Conservation (phyloP, 2,888 invertebrate genomes). For the Brachyptera risi region DNA sequence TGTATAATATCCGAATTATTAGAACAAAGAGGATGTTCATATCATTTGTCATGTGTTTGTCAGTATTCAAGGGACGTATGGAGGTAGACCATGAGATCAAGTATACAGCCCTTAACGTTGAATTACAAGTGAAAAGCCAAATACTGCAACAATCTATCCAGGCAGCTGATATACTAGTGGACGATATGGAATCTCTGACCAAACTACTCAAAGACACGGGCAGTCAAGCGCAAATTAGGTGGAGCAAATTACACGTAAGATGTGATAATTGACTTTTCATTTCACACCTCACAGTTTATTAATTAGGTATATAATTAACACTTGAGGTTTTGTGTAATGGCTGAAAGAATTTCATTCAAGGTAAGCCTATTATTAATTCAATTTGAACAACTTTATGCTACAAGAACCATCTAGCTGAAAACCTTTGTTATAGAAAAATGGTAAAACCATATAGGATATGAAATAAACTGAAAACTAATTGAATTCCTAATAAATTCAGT, state of each 20-base stretch:
- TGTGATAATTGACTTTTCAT: not conserved
- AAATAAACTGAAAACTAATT: too few relatives aligned
- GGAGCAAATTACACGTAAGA: not conserved
- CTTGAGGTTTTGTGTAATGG: not conserved
- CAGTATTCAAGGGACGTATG: not conserved
- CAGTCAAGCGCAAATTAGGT: not conserved
- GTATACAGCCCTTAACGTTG: not conserved
- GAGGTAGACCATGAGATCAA: conserved; percentile 4
- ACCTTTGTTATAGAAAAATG: too few relatives aligned
- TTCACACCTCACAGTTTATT: not conserved
- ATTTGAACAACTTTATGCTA: not conserved
- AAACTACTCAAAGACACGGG: not conserved
- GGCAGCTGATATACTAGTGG: conserved; percentile 2
- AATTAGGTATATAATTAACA: not conserved
- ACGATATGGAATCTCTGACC: not conserved
- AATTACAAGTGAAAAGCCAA: not conserved
- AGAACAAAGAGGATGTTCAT: too few relatives aligned
- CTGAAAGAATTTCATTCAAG: not conserved
- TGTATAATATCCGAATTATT: too few relatives aligned
- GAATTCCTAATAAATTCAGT: too few relatives aligned
- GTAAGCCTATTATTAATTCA: not conserved
- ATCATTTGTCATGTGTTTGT: too few relatives aligned
- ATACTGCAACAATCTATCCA: not conserved
- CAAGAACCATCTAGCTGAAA: too few relatives aligned
- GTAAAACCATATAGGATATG: too few relatives aligned